phyloP scores from a whole-genome alignment of 2,888 invertebrate species.

The Cantharis rustica region DNA sequence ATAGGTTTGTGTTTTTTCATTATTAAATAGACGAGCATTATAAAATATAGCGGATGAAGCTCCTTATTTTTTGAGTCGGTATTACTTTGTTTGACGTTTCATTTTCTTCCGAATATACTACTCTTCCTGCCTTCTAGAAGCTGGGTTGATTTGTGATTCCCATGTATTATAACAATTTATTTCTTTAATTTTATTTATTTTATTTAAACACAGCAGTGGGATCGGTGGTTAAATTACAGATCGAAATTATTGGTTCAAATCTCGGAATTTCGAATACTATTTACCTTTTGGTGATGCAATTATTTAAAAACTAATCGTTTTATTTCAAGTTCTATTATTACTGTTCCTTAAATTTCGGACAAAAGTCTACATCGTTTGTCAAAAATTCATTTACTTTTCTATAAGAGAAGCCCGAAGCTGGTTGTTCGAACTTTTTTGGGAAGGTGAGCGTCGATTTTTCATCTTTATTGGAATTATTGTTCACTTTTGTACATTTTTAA shows the following conservation, averaged over 20 bases:
- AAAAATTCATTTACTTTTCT: neutral
- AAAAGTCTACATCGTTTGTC: neutral
- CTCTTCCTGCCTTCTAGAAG: neutral
- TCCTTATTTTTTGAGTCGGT: neutral
- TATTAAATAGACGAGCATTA: neutral
- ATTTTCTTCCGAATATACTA: conserved; percentile 10
- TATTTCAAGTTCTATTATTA: neutral
- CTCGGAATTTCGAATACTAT: neutral
- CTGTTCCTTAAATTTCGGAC: neutral
- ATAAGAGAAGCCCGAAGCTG: neutral
- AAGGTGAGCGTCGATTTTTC: neutral
- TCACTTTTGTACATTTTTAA: neutral
- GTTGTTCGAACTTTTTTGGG: neutral
- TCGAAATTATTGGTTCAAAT: too few relatives aligned
- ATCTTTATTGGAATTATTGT: neutral
- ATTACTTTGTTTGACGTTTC: conserved; percentile 16
- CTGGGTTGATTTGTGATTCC: conserved; percentile 10
- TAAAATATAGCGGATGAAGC: neutral
- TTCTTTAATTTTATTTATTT: too few relatives aligned
- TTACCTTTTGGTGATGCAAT: neutral
- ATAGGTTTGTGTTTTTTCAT: neutral
- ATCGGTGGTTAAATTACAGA: too few relatives aligned
- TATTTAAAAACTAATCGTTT: neutral
- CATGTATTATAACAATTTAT: neutral
- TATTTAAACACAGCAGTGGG: too few relatives aligned